Evolutionary conservation across 1,140 invertebrate species (phyloP).

Genomic region (Monomorium pharaonis): DNA sequence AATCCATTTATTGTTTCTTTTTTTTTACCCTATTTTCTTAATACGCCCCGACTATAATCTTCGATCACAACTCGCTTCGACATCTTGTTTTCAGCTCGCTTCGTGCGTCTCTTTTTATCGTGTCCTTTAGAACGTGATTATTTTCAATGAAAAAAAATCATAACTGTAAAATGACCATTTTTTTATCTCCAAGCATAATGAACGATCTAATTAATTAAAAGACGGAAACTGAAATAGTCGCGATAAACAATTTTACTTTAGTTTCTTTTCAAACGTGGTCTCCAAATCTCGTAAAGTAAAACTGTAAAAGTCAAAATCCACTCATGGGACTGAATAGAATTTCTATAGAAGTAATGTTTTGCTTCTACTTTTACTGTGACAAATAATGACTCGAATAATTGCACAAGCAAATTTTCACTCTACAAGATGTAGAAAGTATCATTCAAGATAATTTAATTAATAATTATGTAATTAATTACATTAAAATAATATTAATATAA

Average conservation of each 20-base stretch:
- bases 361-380: too few species aligned
- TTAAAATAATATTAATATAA: too few species aligned
- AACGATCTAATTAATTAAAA: not conserved
- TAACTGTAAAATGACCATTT: slow-evolving; percentile 15
- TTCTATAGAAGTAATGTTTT: too few species aligned
- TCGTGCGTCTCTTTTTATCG: not conserved
- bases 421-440: not conserved
- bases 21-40: slow-evolving; percentile 25
- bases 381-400: too few species aligned
- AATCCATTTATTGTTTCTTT: slow-evolving; percentile 58
- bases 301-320: too few species aligned
- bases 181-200: not conserved
- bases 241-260: not conserved
- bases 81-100: slow-evolving; percentile 12
- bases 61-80: not conserved
- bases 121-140: not conserved
- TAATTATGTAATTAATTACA: not conserved
- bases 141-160: slow-evolving; percentile 8
- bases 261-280: too few species aligned
- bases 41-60: slow-evolving; percentile 50
- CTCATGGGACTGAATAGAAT: too few species aligned
- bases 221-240: not conserved
- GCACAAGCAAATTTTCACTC: too few species aligned
- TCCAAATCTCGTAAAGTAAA: too few species aligned
- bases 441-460: not conserved